These are phyloP conservation scores for Abscondita cerata DNA, from an alignment of 2,888 invertebrate species.

Conservation along the genomic window DNA sequence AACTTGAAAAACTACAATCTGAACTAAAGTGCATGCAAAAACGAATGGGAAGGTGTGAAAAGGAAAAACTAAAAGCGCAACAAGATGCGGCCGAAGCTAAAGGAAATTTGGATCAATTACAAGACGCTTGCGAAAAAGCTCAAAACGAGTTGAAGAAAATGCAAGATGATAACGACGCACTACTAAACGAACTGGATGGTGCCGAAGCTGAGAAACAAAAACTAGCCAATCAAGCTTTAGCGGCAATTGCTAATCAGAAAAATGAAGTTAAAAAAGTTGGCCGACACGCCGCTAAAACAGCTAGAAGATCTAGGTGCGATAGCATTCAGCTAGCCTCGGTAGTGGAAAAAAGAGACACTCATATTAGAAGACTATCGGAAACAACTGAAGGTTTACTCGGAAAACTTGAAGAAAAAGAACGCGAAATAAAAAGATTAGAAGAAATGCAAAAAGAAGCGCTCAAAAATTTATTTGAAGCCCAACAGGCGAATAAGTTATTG, in stretches of 20 bases:
- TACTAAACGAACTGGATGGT: not conserved
- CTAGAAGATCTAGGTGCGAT: conserved; percentile 9
- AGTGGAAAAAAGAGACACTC: conserved; percentile 22
- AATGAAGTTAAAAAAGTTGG: conserved; percentile 13
- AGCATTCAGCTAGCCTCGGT: conserved; percentile 6
- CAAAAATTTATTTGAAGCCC: conserved; percentile 26
- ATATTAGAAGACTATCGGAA: conserved; percentile 29
- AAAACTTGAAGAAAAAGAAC: conserved; percentile 28
- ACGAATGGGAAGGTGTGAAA: too few species aligned
- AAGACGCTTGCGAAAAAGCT: too few species aligned
- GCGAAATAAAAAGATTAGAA: conserved; percentile 25
- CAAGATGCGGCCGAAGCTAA: not conserved
- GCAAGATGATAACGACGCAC: not conserved
- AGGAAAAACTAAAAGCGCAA: too few species aligned
- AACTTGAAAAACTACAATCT: too few species aligned
- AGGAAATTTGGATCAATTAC: too few species aligned
- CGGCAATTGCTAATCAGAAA: conserved; percentile 23
- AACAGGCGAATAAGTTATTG: conserved; percentile 29
- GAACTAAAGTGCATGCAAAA: too few species aligned
- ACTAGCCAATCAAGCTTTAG: conserved; percentile 15
- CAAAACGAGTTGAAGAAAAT: too few species aligned
- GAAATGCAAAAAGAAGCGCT: conserved; percentile 24
- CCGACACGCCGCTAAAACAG: conserved; percentile 6
- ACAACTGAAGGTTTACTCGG: conserved; percentile 29
- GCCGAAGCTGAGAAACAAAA: not conserved